phyloP scores from a whole-genome alignment of 92 coral and sea anemone species.

The Heteractis magnifica region DNA sequence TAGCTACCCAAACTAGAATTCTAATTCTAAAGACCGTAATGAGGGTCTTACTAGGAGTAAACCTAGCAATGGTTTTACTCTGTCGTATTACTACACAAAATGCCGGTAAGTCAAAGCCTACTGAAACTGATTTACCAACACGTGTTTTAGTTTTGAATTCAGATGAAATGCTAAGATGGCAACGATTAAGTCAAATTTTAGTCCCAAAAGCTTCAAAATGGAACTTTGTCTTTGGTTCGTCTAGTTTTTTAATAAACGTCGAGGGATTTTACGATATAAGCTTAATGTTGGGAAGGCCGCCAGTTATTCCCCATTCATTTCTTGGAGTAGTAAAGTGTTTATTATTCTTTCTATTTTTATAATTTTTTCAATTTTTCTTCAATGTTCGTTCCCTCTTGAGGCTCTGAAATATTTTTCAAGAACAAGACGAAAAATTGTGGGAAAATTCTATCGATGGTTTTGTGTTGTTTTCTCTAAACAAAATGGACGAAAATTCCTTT shows the following conservation, averaged over 20 bases:
- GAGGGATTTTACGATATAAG: background rate
- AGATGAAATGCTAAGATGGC: background rate
- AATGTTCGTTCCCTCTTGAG: background rate
- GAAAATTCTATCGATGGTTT: background rate
- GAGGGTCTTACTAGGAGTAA: background rate
- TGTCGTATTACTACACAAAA: background rate
- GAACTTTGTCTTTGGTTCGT: background rate
- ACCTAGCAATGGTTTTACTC: background rate
- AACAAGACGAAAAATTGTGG: background rate
- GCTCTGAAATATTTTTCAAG: background rate
- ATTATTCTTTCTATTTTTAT: background rate
- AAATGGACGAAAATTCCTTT: background rate
- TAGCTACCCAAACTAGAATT: background rate
- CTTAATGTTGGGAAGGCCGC: too few species aligned
- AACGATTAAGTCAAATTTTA: background rate
- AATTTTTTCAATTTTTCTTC: too few species aligned
- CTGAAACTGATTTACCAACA: background rate
- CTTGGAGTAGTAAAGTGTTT: too few species aligned
- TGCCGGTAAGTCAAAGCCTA: background rate
- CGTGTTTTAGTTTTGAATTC: background rate
- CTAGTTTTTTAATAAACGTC: background rate
- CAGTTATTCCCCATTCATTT: too few species aligned
- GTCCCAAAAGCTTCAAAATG: background rate
- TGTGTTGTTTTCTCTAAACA: background rate
- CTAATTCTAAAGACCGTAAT: background rate